Conservation (phyloP, 1,140 invertebrate species). For the Tetramorium simillimum region DNA sequence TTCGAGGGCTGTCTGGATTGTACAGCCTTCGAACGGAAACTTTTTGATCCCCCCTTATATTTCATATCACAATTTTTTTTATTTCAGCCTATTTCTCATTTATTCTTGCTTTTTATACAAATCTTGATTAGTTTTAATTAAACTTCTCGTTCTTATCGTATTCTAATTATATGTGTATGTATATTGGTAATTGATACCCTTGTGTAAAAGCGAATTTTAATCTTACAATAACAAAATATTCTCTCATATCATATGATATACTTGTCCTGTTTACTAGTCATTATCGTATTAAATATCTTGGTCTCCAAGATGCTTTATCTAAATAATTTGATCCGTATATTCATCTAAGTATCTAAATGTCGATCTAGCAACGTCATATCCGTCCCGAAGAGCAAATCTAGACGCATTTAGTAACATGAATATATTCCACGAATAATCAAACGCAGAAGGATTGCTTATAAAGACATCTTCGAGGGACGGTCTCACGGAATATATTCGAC, state of each 20-base stretch:
- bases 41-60: no score
- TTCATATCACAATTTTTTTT: background rate
- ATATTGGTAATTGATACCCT: background rate
- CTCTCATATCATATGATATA: background rate
- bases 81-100: background rate
- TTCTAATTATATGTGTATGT: background rate
- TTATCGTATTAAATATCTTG: constrained; percentile 11
- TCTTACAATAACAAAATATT: background rate
- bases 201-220: background rate
- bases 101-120: background rate
- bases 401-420: background rate
- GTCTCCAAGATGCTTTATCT: constrained; percentile 31
- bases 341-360: background rate
- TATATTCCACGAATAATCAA: constrained; percentile 39
- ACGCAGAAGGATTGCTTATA: constrained; percentile 58
- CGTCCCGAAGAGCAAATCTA: background rate
- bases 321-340: constrained; percentile 37
- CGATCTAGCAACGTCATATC: constrained; percentile 15
- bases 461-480: constrained; percentile 59
- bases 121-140: background rate
- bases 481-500: constrained; percentile 67
- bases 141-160: background rate
- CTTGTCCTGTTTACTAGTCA: background rate
- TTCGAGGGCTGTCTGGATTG: no score
- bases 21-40: no score